Base-by-base conservation (phyloP, 2,888 invertebrate species). In the Rapana venosa region DNA sequence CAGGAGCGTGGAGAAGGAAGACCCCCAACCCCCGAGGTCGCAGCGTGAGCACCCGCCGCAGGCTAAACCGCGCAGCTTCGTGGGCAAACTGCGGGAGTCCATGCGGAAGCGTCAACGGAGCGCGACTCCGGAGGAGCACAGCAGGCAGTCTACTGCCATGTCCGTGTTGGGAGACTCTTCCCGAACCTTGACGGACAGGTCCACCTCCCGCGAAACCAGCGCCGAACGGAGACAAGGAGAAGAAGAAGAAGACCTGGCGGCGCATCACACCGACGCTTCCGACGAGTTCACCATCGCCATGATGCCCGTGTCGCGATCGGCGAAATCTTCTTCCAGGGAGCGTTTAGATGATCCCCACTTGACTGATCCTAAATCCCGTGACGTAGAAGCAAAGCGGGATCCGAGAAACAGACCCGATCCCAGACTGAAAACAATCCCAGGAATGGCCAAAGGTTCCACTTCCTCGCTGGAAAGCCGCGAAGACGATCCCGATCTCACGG, bases 201-300 rank as follows among this genome's bases (percentile, higher is more conserved):
- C 84, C 0, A 36, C 47, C 36, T 89, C 91, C 22, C 81, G 81
- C 26, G 81, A 70, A 81, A 79, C 88, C 66, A 88, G 83, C 79
- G 56, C 30, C 30, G n/a, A 79, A 35, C 47, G 58, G 74, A 47
- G 47, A 47, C 8, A 77, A 47, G 47, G 87, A 32, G 47, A 47
- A 47, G 47, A 47, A 47, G 61, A 89, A 15, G 61, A 47, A 26
- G 84, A 84, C 56, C 20, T 2, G 8, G 4, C 74, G 32, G n/a
- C 85, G 6, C 87, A 89, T 47, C 90, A 90, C 87, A 91, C 91
- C 0, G 91, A 91, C 83, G 91, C 91, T 4, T 91, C 91, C 11
- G 90, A 90, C 30, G 91, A 91, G 87, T 91, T 91, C 87, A 91
- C 91, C 58, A 84, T 91, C 35, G 66, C 89, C 81, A 85, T 91